Percentiles rank a stretch among this genome's conserved stretches.
phyloP scores from a whole-genome alignment of 1,140 invertebrate genomes.

The Apis florea region DNA sequence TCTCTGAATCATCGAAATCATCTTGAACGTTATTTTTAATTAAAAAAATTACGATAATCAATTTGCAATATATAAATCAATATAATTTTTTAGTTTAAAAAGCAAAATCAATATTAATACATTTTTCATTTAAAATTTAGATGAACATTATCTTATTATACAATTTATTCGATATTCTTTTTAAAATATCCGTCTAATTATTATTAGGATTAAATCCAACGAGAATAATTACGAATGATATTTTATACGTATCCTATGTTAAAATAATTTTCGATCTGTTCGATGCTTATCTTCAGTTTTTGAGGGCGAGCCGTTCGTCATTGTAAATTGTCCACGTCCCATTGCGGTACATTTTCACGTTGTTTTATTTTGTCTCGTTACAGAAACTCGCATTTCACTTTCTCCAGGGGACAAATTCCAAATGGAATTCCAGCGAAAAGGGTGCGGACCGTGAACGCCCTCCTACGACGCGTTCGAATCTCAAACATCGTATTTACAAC shows the following conservation, averaged over 20 bases:
- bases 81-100: too few relatives aligned
- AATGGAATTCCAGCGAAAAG: constrained; percentile 56
- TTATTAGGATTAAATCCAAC: too few relatives aligned
- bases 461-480: constrained; percentile 43
- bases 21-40: too few relatives aligned
- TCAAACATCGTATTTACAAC: background rate
- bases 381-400: constrained; percentile 57
- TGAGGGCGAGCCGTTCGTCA: constrained; percentile 32
- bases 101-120: too few relatives aligned
- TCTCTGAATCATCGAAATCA: too few relatives aligned
- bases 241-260: background rate
- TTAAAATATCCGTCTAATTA: background rate
- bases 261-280: background rate
- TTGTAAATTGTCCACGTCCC: constrained; percentile 45
- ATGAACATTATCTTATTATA: background rate
- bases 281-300: constrained; percentile 53
- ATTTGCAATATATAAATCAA: too few relatives aligned
- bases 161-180: background rate
- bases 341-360: constrained; percentile 16
- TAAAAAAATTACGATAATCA: too few relatives aligned
- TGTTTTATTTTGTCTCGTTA: constrained; percentile 56
- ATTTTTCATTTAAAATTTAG: too few relatives aligned
- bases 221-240: background rate
- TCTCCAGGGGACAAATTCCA: constrained; percentile 60
- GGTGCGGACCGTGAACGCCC: constrained; percentile 57